A percentile compares a stretch with the other conserved stretches of the same genome.
Conservation (phyloP, 2,113 vertebrate species). For the Gnathonemus echidnorhynchus region DNA sequence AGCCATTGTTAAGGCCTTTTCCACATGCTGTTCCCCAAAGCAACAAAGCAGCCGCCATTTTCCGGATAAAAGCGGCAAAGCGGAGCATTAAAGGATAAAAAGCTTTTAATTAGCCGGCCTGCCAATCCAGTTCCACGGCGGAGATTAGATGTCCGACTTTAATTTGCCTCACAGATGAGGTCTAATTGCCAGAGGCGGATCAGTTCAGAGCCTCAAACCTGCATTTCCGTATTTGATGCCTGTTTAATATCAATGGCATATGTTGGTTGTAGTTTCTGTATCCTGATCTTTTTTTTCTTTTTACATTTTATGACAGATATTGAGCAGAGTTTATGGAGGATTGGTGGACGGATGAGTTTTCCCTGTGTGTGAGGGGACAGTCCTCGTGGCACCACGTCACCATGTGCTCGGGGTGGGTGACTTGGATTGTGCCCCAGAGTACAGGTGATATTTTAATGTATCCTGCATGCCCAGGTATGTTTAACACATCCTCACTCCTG, state of each 20-base stretch:
- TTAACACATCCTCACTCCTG: conserved; percentile 28
- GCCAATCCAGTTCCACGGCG: conserved; percentile 8
- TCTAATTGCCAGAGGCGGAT: conserved; percentile 3
- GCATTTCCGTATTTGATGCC: neutral
- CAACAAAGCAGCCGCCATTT: neutral
- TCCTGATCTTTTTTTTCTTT: neutral
- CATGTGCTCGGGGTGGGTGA: conserved; percentile 73
- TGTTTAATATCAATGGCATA: neutral
- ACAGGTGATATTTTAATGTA: conserved; percentile 81
- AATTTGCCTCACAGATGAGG: neutral
- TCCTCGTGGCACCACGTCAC: conserved; percentile 78
- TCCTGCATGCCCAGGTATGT: conserved; percentile 83
- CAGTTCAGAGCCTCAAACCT: neutral
- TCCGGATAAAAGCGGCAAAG: neutral
- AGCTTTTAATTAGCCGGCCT: neutral
- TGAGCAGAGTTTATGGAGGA: neutral
- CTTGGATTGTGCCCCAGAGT: conserved; percentile 75
- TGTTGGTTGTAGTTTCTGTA: neutral
- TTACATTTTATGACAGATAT: neutral
- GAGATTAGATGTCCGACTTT: conserved; percentile 4
- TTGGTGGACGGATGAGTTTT: neutral
- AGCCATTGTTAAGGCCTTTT: neutral
- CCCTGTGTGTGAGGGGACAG: neutral
- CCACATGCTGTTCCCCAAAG: neutral
- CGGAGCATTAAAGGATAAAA: neutral